Evolutionary conservation across 2,797 vertebrate genomes (phyloP).

Genomic region (Manis crassicaudata): DNA sequence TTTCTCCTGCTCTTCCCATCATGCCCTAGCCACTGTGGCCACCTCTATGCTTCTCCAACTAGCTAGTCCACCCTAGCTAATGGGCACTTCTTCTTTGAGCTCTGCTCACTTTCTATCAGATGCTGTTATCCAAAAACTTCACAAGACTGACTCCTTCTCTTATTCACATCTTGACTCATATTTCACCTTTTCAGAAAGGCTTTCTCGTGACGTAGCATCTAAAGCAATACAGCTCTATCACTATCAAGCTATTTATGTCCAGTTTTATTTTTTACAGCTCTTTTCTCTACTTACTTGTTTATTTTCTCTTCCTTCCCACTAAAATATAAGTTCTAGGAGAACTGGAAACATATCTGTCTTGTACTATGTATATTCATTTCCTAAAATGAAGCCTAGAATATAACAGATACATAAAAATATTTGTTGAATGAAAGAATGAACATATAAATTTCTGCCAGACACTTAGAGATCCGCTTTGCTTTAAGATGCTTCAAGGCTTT

Average conservation of each 20-base stretch:
- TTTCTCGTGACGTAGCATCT: not conserved
- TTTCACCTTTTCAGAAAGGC: not conserved
- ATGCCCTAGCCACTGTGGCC: not conserved
- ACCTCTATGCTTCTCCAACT: not conserved
- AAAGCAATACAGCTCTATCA: not conserved
- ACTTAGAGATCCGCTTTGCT: not conserved
- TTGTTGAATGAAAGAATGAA: not conserved
- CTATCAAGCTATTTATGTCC: not conserved
- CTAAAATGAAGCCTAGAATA: not conserved
- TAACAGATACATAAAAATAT: not conserved
- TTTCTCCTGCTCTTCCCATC: not conserved
- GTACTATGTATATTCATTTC: not conserved
- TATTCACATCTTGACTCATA: not conserved
- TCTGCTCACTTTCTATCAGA: not conserved
- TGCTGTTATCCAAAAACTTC: not conserved
- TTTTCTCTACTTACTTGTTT: not conserved
- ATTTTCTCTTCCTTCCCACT: not conserved
- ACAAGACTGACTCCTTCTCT: not conserved
- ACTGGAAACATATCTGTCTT: not conserved
- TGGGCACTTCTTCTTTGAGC: not conserved
- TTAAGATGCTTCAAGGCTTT: constrained; percentile 8
- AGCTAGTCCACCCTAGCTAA: not conserved
- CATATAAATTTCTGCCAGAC: not conserved
- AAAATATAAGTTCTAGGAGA: not conserved
- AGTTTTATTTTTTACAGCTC: not conserved